Evolutionary conservation across 2,888 invertebrate genomes (phyloP), one percentile per base, ranked within the genome.

Genomic region (Aphelenchoides bicaudatus): DNA sequence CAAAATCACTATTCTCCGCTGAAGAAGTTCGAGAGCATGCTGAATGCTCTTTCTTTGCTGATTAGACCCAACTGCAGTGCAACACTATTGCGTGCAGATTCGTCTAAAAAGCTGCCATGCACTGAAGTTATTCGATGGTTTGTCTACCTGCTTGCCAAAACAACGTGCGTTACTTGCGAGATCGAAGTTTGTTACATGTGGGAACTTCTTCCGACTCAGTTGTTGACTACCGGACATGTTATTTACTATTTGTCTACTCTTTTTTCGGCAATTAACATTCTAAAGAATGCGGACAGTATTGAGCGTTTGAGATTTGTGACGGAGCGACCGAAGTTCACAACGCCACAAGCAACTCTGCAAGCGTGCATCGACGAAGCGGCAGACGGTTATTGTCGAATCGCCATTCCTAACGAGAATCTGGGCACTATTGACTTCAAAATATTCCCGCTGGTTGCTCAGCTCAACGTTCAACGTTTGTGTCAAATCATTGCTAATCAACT

Each of bases 221-320:
- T 93, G 52, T 83, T 91, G 49, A 65, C 59, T 27, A 67, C 59
- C 38, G 92, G 92, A 2, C 92, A 93, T 80, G 91, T 91, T 0
- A 91, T 91, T 3, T 94, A 93, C 81, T 93, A 93, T 80, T 85
- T 94, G 59, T 91, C 93, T 0, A 89, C 91, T 0, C 84, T 94
- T 53, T 91, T 91, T 78, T 90, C 91, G 55, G 93, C 93, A 21
- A 90, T 93, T 0, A 88, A 90, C 52, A 88, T 90, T 59, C 83
- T 91, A 73, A 90, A 90, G 82, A 86, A 87, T 73, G 82, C 87
- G 25, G 78, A 78, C 47, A 65, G 70, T 5, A 63, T 76, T 37
- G 56, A 64, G 23, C 51, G 70, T 6, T 56, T 75, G 27, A 65
- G 57, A 28, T 29, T 16, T 10, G 57, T 58, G 55, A 30, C 23